These are phyloP conservation scores for Chromis chromis DNA, from an alignment of 2,797 vertebrate genomes.

Conservation along the genomic window DNA sequence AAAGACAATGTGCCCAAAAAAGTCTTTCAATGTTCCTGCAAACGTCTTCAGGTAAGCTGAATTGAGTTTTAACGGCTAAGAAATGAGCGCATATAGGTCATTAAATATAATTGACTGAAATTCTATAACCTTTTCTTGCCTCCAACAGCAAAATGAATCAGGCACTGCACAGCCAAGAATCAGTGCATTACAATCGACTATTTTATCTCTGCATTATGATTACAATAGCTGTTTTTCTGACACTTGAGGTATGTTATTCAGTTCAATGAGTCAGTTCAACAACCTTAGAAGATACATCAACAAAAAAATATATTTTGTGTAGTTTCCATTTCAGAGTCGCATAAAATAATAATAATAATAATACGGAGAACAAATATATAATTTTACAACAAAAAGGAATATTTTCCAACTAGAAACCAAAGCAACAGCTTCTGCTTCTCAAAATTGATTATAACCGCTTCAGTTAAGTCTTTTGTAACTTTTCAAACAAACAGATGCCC, in stretches of 20 bases:
- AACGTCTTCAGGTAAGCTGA: slow-evolving; percentile 15
- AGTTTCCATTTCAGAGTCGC: neutral
- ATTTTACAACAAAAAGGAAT: neutral
- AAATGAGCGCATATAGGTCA: slow-evolving; percentile 23
- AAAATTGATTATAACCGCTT: neutral
- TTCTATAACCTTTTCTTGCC: slow-evolving; percentile 36
- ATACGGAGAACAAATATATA: neutral
- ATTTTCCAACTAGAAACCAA: neutral
- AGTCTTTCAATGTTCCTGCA: slow-evolving; percentile 6
- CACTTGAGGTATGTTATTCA: slow-evolving; percentile 1
- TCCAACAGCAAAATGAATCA: slow-evolving; percentile 12
- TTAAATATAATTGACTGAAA: slow-evolving; percentile 50
- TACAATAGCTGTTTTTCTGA: slow-evolving; percentile 11
- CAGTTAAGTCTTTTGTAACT: neutral
- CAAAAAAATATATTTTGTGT: neutral
- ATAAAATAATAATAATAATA: neutral
- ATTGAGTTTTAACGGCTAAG: slow-evolving; percentile 6
- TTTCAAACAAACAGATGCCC: neutral
- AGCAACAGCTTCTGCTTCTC: neutral
- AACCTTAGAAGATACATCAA: neutral
- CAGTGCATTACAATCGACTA: slow-evolving; percentile 9
- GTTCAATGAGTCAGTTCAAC: slow-evolving; percentile 5
- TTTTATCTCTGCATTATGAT: slow-evolving; percentile 8
- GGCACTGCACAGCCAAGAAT: neutral
- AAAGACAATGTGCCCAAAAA: slow-evolving; percentile 17